A percentile compares a stretch with the other conserved stretches of the same genome.
Conservation (phyloP, 2,113 vertebrate genomes). For the Neopipo cinnamomea region DNA sequence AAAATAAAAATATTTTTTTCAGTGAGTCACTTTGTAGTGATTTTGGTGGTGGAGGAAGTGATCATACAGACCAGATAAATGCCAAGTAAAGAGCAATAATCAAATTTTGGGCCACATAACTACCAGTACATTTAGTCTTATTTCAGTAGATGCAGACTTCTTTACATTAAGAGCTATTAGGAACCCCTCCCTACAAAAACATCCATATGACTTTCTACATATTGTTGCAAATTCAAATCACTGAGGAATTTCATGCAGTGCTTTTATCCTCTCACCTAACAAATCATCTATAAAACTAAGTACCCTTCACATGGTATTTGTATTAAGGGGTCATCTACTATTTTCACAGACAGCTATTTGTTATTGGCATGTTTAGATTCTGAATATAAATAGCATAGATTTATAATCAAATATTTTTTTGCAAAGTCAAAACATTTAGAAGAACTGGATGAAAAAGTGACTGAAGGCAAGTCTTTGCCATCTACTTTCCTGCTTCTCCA, state of each 20-base stretch:
- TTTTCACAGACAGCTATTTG: conserved; percentile 51
- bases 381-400: conserved; percentile 37
- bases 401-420: conserved; percentile 48
- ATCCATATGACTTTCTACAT: not conserved
- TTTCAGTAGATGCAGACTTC: not conserved
- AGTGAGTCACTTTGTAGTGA: not conserved
- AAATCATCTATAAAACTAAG: conserved; percentile 42
- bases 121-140: not conserved
- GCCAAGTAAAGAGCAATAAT: not conserved
- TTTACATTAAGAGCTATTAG: not conserved
- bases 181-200: not conserved
- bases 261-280: conserved; percentile 38
- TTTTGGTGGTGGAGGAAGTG: not conserved
- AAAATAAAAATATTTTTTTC: not conserved
- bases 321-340: conserved; percentile 32
- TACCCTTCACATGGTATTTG: conserved; percentile 27
- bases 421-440: conserved; percentile 60
- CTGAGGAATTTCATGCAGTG: conserved; percentile 18
- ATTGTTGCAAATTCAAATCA: conserved; percentile 24
- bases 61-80: not conserved
- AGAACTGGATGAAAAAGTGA: conserved; percentile 45
- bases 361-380: conserved; percentile 51
- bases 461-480: not conserved
- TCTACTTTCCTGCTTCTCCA: not conserved
- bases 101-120: not conserved